Evolutionary conservation across 1,140 invertebrate species (phyloP).

Genomic region (Pseudomyrmex pallidus): DNA sequence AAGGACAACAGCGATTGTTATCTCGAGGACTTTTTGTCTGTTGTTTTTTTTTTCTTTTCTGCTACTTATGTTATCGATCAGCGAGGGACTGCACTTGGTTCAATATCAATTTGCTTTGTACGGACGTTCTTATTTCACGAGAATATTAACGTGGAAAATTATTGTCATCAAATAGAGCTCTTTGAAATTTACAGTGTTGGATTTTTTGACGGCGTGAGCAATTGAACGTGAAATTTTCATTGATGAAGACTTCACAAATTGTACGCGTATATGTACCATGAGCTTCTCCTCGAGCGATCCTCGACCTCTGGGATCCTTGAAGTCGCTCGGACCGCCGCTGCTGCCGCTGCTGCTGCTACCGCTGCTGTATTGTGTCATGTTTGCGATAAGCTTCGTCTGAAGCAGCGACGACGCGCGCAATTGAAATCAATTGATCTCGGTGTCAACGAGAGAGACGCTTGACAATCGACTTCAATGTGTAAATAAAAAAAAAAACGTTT

Average conservation of each 20-base stretch:
- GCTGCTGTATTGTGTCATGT: constrained; percentile 74
- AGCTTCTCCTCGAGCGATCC: constrained; percentile 72
- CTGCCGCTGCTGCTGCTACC: constrained; percentile 65
- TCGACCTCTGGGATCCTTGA: constrained; percentile 59
- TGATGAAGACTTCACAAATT: no score
- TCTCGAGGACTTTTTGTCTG: background rate
- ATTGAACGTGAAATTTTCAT: background rate
- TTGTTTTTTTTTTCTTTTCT: background rate
- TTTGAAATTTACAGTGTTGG: no score
- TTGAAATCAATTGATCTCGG: constrained; percentile 16
- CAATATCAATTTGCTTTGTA: background rate
- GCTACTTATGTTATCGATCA: background rate
- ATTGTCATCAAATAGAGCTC: no score
- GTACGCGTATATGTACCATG: constrained; percentile 66
- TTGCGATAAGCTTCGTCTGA: background rate
- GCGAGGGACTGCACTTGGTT: background rate
- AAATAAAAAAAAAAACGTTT: constrained; percentile 5
- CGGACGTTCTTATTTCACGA: background rate
- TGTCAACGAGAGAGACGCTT: background rate
- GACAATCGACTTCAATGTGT: background rate
- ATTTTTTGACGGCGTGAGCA: background rate
- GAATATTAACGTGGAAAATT: background rate
- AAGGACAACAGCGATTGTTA: background rate
- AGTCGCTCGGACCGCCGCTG: constrained; percentile 65
- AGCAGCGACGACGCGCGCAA: background rate